These are phyloP conservation scores for Rhysida immarginata DNA, from an alignment of 1,140 invertebrate genomes.

Conservation along the genomic window DNA sequence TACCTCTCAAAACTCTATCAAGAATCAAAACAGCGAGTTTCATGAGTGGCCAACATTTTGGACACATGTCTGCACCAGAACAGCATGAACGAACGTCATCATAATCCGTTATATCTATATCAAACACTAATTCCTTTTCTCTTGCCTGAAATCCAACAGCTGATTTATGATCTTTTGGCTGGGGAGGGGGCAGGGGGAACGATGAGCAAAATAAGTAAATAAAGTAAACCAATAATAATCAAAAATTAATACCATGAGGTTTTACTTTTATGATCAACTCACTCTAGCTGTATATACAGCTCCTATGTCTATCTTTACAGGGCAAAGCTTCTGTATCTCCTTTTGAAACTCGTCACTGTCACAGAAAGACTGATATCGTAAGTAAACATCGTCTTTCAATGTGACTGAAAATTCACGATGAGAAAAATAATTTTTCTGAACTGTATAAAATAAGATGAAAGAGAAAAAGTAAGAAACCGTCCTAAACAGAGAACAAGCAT, in stretches of 20 bases:
- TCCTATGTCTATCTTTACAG: slow-evolving; percentile 92
- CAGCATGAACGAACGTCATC: slow-evolving; percentile 91
- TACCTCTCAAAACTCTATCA: slow-evolving; percentile 64
- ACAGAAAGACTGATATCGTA: slow-evolving; percentile 77
- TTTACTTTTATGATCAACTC: slow-evolving; percentile 42
- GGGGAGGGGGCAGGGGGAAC: too few relatives aligned
- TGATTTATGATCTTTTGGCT: slow-evolving; percentile 43
- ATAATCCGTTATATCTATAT: slow-evolving; percentile 99
- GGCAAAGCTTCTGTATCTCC: slow-evolving; percentile 59
- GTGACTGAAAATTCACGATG: slow-evolving; percentile 94
- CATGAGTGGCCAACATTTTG: slow-evolving; percentile 97
- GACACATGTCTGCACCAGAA: slow-evolving; percentile 69
- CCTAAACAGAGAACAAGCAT: too few relatives aligned
- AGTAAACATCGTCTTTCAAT: slow-evolving; percentile 79
- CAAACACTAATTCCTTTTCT: slow-evolving; percentile 90
- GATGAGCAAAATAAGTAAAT: too few relatives aligned
- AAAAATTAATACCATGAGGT: too few relatives aligned
- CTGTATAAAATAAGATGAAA: slow-evolving; percentile 38
- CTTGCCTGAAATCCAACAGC: slow-evolving; percentile 37
- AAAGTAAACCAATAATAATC: too few relatives aligned
- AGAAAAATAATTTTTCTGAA: slow-evolving; percentile 47
- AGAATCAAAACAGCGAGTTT: slow-evolving; percentile 80
- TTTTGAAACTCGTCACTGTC: slow-evolving; percentile 63
- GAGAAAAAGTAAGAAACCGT: too few relatives aligned
- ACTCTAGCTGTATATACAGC: slow-evolving; percentile 76